phyloP scores from a whole-genome alignment of 2,888 invertebrate genomes.

The Melieria crassipennis region DNA sequence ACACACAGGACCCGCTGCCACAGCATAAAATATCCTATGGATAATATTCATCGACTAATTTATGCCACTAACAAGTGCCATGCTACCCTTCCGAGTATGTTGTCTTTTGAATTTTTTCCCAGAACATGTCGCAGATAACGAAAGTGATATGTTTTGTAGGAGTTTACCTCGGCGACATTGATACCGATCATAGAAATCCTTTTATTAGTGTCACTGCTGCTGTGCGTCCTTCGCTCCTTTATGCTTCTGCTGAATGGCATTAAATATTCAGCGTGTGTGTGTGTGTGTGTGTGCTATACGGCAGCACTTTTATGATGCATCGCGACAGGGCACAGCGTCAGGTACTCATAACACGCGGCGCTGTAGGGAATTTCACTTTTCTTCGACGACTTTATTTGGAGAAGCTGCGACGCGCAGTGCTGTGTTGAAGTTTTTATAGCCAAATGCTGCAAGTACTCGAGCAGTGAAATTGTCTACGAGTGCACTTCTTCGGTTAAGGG shows the following conservation, averaged over 20 bases:
- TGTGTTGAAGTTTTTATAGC: too few species aligned
- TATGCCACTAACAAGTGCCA: slow-evolving; percentile 26
- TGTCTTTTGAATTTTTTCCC: not conserved
- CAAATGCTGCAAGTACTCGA: too few species aligned
- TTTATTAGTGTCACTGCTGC: slow-evolving; percentile 14
- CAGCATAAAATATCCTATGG: too few species aligned
- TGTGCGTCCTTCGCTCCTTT: not conserved
- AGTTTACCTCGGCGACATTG: slow-evolving; percentile 29
- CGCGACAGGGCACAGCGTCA: too few species aligned
- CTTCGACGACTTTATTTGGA: too few species aligned
- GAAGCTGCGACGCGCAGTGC: too few species aligned
- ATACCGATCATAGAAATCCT: slow-evolving; percentile 33
- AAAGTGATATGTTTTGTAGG: slow-evolving; percentile 28
- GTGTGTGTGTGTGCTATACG: too few species aligned
- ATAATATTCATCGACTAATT: slow-evolving; percentile 6
- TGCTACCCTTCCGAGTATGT: not conserved
- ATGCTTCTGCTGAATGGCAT: not conserved
- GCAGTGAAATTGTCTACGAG: slow-evolving; percentile 16
- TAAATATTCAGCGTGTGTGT: too few species aligned
- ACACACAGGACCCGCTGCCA: too few species aligned
- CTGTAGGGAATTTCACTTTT: too few species aligned
- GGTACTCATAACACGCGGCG: too few species aligned
- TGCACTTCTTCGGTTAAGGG: not conserved
- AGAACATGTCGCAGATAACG: slow-evolving; percentile 7
- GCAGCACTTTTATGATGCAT: too few species aligned